A percentile compares a stretch with the other conserved stretches of the same genome.
phyloP scores from a whole-genome alignment of 2,797 vertebrate genomes.

The Coregonus suidteri region DNA sequence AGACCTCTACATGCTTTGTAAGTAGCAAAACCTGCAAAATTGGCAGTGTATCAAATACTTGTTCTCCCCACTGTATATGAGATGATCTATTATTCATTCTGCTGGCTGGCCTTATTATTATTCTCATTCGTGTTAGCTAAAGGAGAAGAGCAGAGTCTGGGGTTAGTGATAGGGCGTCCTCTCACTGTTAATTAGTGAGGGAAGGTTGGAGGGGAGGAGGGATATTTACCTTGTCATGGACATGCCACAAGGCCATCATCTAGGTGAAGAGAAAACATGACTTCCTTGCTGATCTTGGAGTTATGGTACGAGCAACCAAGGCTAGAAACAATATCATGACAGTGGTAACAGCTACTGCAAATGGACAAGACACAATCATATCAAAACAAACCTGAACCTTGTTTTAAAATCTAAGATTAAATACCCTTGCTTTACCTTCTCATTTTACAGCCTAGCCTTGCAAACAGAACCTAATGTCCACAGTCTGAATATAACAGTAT shows the following conservation, averaged over 20 bases:
- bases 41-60: no score
- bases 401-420: neutral
- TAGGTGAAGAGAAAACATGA: constrained; percentile 14
- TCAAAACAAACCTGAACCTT: neutral
- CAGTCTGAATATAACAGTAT: neutral
- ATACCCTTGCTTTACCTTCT: neutral
- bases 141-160: constrained; percentile 48
- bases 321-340: neutral
- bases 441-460: neutral
- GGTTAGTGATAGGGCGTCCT: constrained; percentile 52
- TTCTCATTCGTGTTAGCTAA: constrained; percentile 58
- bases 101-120: constrained; percentile 63
- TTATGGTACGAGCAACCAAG: neutral
- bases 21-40: no score
- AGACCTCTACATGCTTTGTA: no score
- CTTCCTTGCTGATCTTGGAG: neutral
- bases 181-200: constrained; percentile 64
- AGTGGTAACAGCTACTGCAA: neutral
- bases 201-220: constrained; percentile 26
- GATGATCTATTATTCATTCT: constrained; percentile 69
- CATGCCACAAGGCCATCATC: constrained; percentile 55
- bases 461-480: neutral
- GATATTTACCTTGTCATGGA: constrained; percentile 46
- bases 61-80: neutral
- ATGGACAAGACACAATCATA: neutral